A percentile compares a stretch with the other conserved stretches of the same genome.
Evolutionary conservation across 2,113 vertebrate genomes (phyloP).

Genomic region (Anolis sagrei): DNA sequence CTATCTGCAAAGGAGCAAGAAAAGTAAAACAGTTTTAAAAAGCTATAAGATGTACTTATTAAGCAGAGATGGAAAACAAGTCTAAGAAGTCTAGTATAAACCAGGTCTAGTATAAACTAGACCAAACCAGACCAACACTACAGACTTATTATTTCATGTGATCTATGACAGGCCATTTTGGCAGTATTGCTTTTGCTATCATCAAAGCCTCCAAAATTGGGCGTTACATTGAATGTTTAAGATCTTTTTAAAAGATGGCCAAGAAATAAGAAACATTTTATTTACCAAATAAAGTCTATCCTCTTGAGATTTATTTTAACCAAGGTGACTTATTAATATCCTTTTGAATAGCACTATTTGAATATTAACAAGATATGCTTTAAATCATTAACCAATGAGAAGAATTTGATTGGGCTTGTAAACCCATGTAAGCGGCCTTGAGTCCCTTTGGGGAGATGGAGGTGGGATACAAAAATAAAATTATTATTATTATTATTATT

Average conservation of each 20-base stretch:
- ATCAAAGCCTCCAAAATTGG: not conserved
- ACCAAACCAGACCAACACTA: not conserved
- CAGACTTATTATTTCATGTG: not conserved
- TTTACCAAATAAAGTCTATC: not conserved
- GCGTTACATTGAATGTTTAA: not conserved
- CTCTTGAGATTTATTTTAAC: constrained; percentile 5
- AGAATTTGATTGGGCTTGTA: no score
- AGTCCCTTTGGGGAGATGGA: no score
- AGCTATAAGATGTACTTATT: not conserved
- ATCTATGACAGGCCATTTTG: not conserved
- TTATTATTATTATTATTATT: no score
- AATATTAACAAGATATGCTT: not conserved
- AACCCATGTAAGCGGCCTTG: no score
- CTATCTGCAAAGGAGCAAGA: constrained; percentile 78
- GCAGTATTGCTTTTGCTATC: constrained; percentile 9
- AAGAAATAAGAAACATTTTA: not conserved
- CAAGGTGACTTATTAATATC: constrained; percentile 10
- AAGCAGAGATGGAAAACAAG: not conserved
- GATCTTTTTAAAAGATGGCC: not conserved
- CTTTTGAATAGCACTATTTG: not conserved
- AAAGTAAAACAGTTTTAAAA: not conserved
- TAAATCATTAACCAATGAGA: not conserved
- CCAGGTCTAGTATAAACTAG: not conserved
- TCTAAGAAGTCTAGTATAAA: not conserved
- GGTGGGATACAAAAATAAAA: no score